A percentile compares a stretch with the other conserved stretches of the same genome.
phyloP scores from a whole-genome alignment of 1,140 invertebrate species.

The Bombus affinis region DNA sequence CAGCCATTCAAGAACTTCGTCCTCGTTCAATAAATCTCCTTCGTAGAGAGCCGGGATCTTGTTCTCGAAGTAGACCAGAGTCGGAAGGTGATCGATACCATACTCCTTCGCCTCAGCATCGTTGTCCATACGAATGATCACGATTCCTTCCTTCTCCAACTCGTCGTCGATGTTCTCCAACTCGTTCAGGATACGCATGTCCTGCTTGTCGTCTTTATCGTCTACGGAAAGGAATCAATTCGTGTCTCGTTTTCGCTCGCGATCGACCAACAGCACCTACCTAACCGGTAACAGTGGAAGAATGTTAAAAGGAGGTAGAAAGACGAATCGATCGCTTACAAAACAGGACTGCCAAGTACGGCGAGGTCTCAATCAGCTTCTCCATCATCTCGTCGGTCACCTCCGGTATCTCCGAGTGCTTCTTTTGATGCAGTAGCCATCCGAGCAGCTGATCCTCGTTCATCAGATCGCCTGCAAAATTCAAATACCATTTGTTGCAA shows the following conservation, averaged over 20 bases:
- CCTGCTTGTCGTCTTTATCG: conserved; percentile 94
- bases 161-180: conserved; percentile 97
- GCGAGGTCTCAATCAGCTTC: conserved; percentile 91
- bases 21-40: conserved; percentile 95
- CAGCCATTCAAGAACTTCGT: conserved; percentile 95
- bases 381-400: conserved; percentile 97
- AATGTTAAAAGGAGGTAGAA: conserved; percentile 68
- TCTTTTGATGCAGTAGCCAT: conserved; percentile 94
- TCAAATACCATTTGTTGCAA: not conserved
- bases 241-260: conserved; percentile 52
- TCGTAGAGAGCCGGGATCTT: conserved; percentile 96
- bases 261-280: conserved; percentile 56
- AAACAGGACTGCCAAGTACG: conserved; percentile 92
- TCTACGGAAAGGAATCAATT: conserved; percentile 83
- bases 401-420: conserved; percentile 95
- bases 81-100: conserved; percentile 94
- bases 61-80: conserved; percentile 95
- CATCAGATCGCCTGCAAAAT: conserved; percentile 88
- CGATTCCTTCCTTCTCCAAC: conserved; percentile 93
- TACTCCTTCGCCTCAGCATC: conserved; percentile 94
- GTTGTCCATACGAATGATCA: conserved; percentile 94
- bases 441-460: conserved; percentile 95
- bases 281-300: conserved; percentile 66
- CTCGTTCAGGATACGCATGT: conserved; percentile 93
- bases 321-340: conserved; percentile 85